phyloP scores from a whole-genome alignment of 2,888 invertebrate species.

The Euspilapteryx auroguttella region DNA sequence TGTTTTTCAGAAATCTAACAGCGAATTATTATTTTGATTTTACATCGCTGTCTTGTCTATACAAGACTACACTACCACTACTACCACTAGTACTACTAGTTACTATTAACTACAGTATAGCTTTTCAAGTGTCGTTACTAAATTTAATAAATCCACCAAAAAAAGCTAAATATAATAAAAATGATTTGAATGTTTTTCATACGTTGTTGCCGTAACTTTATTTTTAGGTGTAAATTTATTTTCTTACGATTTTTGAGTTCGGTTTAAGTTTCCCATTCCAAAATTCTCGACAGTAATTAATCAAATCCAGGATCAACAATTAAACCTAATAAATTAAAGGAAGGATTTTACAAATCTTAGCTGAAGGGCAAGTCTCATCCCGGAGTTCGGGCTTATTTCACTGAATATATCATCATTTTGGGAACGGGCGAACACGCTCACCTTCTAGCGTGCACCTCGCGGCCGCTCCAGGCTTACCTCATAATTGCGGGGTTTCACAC shows the following conservation, averaged over 20 bases:
- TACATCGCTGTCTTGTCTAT: too few species aligned
- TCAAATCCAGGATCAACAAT: constrained; percentile 3
- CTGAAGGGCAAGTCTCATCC: constrained; percentile 15
- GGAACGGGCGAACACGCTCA: constrained; percentile 34
- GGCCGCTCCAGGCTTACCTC: constrained; percentile 52
- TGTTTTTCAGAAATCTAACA: too few species aligned
- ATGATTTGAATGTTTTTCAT: too few species aligned
- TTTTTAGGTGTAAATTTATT: too few species aligned
- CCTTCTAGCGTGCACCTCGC: constrained; percentile 43
- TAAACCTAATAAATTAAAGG: constrained; percentile 4
- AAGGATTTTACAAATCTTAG: constrained; percentile 3
- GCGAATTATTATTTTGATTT: constrained; percentile 46
- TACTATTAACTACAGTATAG: too few species aligned
- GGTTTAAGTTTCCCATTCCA: neutral
- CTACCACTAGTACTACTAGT: too few species aligned
- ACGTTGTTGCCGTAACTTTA: too few species aligned
- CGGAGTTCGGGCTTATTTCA: constrained; percentile 18
- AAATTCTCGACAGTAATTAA: constrained; percentile 1
- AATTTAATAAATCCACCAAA: too few species aligned
- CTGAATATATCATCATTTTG: constrained; percentile 45
- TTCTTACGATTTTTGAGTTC: too few species aligned
- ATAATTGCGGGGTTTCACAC: constrained; percentile 60
- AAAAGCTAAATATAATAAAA: too few species aligned
- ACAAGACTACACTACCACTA: too few species aligned
- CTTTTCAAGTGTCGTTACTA: too few species aligned